Base-by-base conservation (phyloP, 2,888 invertebrate genomes). In the Pachymerium ferrugineum region DNA sequence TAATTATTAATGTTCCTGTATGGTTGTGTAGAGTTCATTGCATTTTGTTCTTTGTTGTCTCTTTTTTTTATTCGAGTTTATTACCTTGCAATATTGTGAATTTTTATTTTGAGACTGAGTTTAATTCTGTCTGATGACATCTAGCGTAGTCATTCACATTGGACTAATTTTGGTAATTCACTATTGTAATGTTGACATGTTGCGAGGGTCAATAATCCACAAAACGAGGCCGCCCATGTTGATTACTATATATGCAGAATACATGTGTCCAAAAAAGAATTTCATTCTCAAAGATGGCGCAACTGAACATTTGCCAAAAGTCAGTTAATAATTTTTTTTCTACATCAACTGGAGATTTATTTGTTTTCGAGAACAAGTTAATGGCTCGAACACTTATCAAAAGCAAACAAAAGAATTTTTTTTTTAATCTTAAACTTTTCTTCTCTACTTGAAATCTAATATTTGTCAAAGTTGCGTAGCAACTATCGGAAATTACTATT, bases 271-370 rank as follows among this genome's bases (percentile, higher is more conserved):
- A 5, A 12, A 1, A 25, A 62, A 62, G 62, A 62, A 62, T 62
- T 62, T 62, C 62, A 62, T 62, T 62, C 62, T 62, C n/a, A 22
- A 25, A 62, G 25, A 62, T 62, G 62, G 62, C 28, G 62, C 25
- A 62, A 62, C n/a, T 62, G 62, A 62, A 25, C 5, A 28, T 14
- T 62, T 62, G 62, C 62, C 62, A 62, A 12, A 47, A 22, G 16
- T 47, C 16, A 47, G 47, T 47, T 16, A 47, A 16, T 16, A 47
- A 47, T 25, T 6, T 28, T 28, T 62, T 25, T 28, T 28, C n/a
- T 62, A n/a, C n/a, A n/a, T 54, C 1, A 12, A 25, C 10, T 4
- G 28, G 25, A 62, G 62, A 62, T 62, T 62, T 62, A 62, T 62
- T 25, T 62, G 62, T 62, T 62, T 62, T 62, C 62, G n/a, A 10